These are phyloP conservation scores for Lepilemur ruficaudatus DNA, from an alignment of 2,797 vertebrate genomes.

Conservation along the genomic window DNA sequence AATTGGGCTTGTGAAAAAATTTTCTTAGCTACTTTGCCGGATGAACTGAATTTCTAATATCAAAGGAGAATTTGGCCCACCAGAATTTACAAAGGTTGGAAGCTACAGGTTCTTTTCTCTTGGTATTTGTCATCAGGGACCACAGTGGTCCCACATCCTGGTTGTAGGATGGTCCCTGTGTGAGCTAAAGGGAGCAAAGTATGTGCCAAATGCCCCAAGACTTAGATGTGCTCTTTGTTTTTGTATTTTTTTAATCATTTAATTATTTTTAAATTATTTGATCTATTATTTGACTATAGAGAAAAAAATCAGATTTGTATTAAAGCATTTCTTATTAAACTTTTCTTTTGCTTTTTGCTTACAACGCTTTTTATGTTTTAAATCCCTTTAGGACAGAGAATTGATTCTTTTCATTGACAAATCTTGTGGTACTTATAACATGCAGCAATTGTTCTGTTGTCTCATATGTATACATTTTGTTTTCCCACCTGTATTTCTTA, in stretches of 20 bases:
- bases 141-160: not conserved
- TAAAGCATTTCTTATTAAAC: not conserved
- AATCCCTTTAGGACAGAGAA: not conserved
- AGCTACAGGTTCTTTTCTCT: too few relatives aligned
- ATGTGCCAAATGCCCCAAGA: accelerated
- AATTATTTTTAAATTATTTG: not conserved
- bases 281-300: not conserved
- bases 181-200: not conserved
- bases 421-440: not conserved
- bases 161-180: accelerated
- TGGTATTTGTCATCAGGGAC: not conserved
- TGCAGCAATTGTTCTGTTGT: not conserved
- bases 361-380: not conserved
- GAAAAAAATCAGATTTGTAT: not conserved
- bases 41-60: not conserved
- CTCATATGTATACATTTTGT: not conserved
- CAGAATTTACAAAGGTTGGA: not conserved
- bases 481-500: not conserved
- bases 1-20: not conserved
- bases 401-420: not conserved
- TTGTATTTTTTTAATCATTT: not conserved
- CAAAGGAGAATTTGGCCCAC: not conserved
- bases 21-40: not conserved
- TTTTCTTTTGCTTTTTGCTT: not conserved
- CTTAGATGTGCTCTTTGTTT: not conserved